These are phyloP conservation scores for Crossocerus cetratus DNA, from an alignment of 2,888 invertebrate species.

Conservation along the genomic window DNA sequence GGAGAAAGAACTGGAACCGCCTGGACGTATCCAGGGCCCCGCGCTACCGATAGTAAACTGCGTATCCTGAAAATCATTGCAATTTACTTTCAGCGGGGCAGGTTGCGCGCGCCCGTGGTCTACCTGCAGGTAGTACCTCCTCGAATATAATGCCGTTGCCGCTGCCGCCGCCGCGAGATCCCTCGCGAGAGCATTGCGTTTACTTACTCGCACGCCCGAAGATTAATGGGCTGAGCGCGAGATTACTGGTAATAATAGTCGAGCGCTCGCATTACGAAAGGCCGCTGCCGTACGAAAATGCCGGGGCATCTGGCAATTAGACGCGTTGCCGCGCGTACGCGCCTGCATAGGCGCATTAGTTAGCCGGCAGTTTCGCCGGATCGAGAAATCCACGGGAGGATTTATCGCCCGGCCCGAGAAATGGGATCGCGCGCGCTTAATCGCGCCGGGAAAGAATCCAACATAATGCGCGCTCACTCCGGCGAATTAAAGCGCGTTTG, in stretches of 20 bases:
- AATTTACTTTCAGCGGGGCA: neutral
- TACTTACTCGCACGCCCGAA: slow-evolving; percentile 46
- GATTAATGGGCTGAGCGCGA: slow-evolving; percentile 52
- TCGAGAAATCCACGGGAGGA: neutral
- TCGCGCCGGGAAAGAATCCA: too few relatives aligned
- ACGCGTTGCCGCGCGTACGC: neutral
- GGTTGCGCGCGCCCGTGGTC: neutral
- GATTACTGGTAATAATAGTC: slow-evolving; percentile 48
- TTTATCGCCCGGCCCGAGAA: neutral
- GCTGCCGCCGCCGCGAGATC: neutral
- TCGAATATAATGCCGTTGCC: neutral
- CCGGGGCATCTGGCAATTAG: slow-evolving; percentile 13
- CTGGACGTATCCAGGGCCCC: too few relatives aligned
- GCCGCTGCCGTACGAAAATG: slow-evolving; percentile 15
- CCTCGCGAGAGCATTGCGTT: slow-evolving; percentile 17
- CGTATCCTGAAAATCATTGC: slow-evolving; percentile 7
- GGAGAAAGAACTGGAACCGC: too few relatives aligned
- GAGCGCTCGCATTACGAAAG: slow-evolving; percentile 25
- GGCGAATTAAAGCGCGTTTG: too few relatives aligned
- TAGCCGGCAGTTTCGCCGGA: neutral
- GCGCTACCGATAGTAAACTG: too few relatives aligned
- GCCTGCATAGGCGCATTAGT: neutral
- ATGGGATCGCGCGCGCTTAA: too few relatives aligned
- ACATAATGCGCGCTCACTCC: too few relatives aligned
- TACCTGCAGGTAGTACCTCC: neutral